Base-by-base conservation (phyloP, 2,888 invertebrate species). In the Eretmocerus hayati region DNA sequence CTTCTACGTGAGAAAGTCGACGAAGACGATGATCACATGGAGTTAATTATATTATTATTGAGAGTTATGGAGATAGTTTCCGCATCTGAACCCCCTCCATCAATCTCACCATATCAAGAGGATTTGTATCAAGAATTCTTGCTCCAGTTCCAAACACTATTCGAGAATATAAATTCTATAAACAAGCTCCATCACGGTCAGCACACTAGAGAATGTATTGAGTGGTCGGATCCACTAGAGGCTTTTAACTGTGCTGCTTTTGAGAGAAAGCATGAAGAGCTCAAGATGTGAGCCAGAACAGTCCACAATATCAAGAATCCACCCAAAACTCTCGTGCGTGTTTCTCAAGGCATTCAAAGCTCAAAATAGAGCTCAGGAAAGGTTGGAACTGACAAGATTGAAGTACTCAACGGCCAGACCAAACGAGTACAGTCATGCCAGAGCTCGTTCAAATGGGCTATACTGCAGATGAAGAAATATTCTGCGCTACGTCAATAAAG, bases 231-330 rank as follows among this genome's bases (percentile, higher is more conserved):
- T 5, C 20, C 37, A 4, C 4, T 20, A 5, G 2, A 5, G 4
- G 4, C 20, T 20, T 20, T 19, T 21, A 4, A 20, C 3, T 37
- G 37, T 20, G n/a, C 21, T 2, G 13, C 21, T 9, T 37, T 37
- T 37, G 37, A 37, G 21, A 15, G 20, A 2, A 37, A 32, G 6
- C 42, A 42, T n/a, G 8, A 3, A 5, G 3, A n/a, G 16, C 3
- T 33, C 9, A 20, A 32, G 15, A 21, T 20, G 33, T n/a, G 32
- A 13, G 32, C 42, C 2, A 31, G 33, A 20, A 42, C 31, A 8
- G 20, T 42, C 5, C 21, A 32, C 21, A 42, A 42, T 32, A 32
- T 21, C 15, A 20, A 42, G 21, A 42, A 42, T 42, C 32, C 42
- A n/a, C 32, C 42, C 4, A 42, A 42, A 42, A 42, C 32, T 20